Percentiles rank a stretch among this genome's conserved stretches.
Evolutionary conservation across 2,888 invertebrate species (phyloP).

Genomic region (Spialia ferax): DNA sequence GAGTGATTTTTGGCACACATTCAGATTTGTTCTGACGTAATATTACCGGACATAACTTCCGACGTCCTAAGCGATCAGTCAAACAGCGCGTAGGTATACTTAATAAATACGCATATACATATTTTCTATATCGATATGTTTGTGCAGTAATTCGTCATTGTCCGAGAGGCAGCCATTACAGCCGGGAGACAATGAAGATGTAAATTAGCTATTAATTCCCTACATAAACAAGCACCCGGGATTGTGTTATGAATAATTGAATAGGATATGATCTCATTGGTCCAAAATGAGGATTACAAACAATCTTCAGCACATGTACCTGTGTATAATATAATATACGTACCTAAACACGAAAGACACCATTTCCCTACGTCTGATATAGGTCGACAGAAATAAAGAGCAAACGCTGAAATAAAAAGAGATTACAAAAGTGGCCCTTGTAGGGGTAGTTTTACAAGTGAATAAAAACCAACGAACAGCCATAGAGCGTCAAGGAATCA

Average conservation of each 20-base stretch:
- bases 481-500: constrained; percentile 21
- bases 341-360: neutral
- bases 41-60: neutral
- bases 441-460: constrained; percentile 18
- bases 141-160: constrained; percentile 12
- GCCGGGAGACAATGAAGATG: constrained; percentile 40
- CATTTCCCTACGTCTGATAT: neutral
- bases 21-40: neutral
- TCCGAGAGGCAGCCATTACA: constrained; percentile 15
- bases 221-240: constrained; percentile 36
- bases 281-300: constrained; percentile 4
- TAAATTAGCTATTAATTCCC: constrained; percentile 36
- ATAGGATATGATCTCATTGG: constrained; percentile 9
- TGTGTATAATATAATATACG: too few species aligned
- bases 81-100: constrained; percentile 2
- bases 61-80: constrained; percentile 9
- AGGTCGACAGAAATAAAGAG: constrained; percentile 1
- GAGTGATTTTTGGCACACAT: constrained; percentile 4
- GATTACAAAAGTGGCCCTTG: constrained; percentile 10
- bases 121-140: constrained; percentile 1
- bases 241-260: constrained; percentile 34
- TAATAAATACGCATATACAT: constrained; percentile 1
- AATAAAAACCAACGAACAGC: constrained; percentile 22
- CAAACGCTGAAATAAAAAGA: neutral
- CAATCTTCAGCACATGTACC: too few species aligned